Base-by-base conservation (phyloP, 2,888 invertebrate species). In the Cheilosia soror region DNA sequence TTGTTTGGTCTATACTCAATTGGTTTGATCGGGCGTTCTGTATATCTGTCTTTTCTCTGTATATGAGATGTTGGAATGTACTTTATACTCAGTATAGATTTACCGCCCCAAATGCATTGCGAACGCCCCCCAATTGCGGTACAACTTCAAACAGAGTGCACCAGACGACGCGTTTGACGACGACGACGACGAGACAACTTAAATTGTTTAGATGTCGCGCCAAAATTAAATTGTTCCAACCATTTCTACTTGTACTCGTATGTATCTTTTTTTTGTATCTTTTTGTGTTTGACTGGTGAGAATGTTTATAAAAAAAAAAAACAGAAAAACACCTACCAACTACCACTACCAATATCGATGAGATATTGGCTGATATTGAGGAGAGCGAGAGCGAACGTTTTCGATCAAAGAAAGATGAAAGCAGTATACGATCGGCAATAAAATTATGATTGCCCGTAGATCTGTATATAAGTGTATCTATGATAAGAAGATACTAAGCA, bases 1-100 rank as follows among this genome's bases (percentile, higher is more conserved):
- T 77, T 85, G 85, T 85, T 85, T 85, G 76, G 81, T 85, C 84
- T 80, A 44, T 72, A 57, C 57, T 72, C 84, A 78, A 73, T 83
- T 63, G 83, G 79, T 57, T 69, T 79, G 75, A 69, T 80, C 40
- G 4, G 29, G 40, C 20, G 63, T 51, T 73, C 63, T 40, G 33
- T 11, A 25, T 55, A 63, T 73, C 72, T 29, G 31, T 53, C 40
- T 44, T 5, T 13, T 2, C 15, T 11, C 55, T 25, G 9, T 6
- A 44, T 2, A 49, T 25, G 15, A 6, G 57, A 66, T 72, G 72
- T 51, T 75, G 55, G 68, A 68, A 71, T 31, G 47, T 55, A 47
- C 25, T 31, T 15, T 15, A 5, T 13, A 25, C n/a, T 44, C n/a
- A 7, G 2, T 13, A 44, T 42, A 49, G 20, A 58, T 72, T 77